Evolutionary conservation across 2,888 invertebrate genomes (phyloP).

Genomic region (Lasioglossum calceatum): DNA sequence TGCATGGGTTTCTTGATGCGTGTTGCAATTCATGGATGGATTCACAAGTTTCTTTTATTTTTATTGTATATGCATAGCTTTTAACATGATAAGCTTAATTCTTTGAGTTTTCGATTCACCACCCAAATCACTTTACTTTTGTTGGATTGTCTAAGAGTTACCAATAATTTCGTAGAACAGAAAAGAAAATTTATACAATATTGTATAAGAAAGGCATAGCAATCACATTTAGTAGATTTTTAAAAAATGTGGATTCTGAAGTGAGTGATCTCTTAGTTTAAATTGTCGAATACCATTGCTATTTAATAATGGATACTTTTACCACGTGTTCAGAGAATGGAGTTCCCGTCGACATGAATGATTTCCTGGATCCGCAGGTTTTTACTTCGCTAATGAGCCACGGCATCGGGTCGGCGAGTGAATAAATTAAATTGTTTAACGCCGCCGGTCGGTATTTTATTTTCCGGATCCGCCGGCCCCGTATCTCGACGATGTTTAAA

Average conservation of each 20-base stretch:
- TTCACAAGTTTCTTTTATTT: neutral
- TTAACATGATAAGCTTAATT: too few relatives aligned
- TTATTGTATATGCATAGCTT: neutral
- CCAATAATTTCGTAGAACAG: neutral
- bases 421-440: slow-evolving; percentile 10
- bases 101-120: too few relatives aligned
- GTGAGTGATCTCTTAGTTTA: neutral
- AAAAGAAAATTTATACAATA: neutral
- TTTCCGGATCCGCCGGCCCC: neutral
- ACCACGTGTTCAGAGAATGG: neutral
- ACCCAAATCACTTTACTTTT: too few relatives aligned
- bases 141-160: too few relatives aligned
- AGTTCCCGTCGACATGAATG: neutral
- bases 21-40: neutral
- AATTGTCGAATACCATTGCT: neutral
- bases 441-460: neutral
- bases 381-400: neutral
- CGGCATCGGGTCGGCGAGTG: neutral
- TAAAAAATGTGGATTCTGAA: too few relatives aligned
- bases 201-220: neutral
- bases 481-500: neutral
- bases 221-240: too few relatives aligned
- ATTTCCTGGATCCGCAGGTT: neutral
- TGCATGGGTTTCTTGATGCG: neutral
- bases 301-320: neutral